phyloP scores from a whole-genome alignment of 2,888 invertebrate species.

The Cynaeus angustus region DNA sequence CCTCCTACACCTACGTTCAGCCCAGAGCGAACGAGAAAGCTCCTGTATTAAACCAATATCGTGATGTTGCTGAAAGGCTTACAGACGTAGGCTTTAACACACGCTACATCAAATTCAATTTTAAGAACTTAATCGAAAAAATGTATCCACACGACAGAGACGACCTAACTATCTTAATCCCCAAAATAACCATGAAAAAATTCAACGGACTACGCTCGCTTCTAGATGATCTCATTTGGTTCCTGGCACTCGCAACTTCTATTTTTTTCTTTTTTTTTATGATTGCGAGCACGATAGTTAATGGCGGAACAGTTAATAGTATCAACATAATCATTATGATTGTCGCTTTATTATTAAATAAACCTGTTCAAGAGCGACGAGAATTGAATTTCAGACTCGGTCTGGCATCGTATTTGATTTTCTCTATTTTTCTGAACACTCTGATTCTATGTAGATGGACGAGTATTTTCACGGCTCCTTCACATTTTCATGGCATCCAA shows the following conservation, averaged over 20 bases:
- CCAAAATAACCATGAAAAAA: constrained; percentile 21
- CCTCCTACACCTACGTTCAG: constrained; percentile 46
- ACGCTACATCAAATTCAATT: constrained; percentile 50
- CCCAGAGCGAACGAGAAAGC: constrained; percentile 35
- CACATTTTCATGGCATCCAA: constrained; percentile 49
- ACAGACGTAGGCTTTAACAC: constrained; percentile 52
- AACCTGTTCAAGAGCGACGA: constrained; percentile 22
- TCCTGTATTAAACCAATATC: constrained; percentile 47
- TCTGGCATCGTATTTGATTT: constrained; percentile 46
- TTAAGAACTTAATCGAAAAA: constrained; percentile 52
- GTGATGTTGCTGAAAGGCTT: constrained; percentile 50
- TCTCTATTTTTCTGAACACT: constrained; percentile 49
- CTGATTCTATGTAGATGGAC: constrained; percentile 50
- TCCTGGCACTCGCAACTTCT: constrained; percentile 11
- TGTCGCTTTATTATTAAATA: constrained; percentile 24
- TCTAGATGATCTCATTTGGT: constrained; percentile 44
- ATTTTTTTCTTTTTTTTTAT: constrained; percentile 33
- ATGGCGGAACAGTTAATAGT: background rate
- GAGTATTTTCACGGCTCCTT: constrained; percentile 52
- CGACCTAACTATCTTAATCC: constrained; percentile 52
- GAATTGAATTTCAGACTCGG: constrained; percentile 13
- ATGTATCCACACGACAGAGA: constrained; percentile 55
- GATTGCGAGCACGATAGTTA: background rate
- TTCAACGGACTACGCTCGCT: constrained; percentile 20
- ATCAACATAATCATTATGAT: constrained; percentile 7